phyloP scores from a whole-genome alignment of 2,797 vertebrate genomes.

The Trachops cirrhosus region DNA sequence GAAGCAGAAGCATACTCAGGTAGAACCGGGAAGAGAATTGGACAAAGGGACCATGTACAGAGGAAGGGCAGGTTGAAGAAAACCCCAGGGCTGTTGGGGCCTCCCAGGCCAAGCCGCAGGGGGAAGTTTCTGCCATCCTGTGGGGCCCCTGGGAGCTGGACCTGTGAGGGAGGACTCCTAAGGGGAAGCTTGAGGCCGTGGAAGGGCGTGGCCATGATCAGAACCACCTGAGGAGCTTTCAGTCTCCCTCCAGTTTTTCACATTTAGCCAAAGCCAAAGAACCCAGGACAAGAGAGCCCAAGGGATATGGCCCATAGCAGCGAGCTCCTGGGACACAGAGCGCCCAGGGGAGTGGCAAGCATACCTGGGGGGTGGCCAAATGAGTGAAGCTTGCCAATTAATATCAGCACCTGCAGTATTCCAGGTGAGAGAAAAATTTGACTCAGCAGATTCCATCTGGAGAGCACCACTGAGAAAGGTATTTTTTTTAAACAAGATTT shows the following conservation, averaged over 20 bases:
- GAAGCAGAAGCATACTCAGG: background rate
- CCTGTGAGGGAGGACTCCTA: background rate
- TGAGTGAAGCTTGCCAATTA: background rate
- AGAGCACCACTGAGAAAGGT: background rate
- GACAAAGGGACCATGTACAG: background rate
- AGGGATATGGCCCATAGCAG: too few species aligned
- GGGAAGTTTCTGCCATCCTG: background rate
- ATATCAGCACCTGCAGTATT: background rate
- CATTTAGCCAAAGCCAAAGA: background rate
- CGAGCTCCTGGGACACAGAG: background rate
- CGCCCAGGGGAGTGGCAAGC: background rate
- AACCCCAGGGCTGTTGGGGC: background rate
- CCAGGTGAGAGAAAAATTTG: background rate
- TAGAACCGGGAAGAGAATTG: background rate
- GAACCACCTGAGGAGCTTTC: background rate
- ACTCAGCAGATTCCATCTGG: background rate
- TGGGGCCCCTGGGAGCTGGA: background rate
- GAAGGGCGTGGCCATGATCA: background rate
- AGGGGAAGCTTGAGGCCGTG: background rate
- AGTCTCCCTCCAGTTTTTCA: background rate
- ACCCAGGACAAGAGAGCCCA: background rate
- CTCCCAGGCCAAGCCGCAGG: too few species aligned
- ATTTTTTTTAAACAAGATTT: conserved; percentile 32
- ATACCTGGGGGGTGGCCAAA: background rate
- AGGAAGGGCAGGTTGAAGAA: background rate